Percentiles rank a stretch among this genome's conserved stretches.
These are phyloP conservation scores for Anthoscopus minutus DNA, from an alignment of 2,113 vertebrate genomes.

Conservation along the genomic window DNA sequence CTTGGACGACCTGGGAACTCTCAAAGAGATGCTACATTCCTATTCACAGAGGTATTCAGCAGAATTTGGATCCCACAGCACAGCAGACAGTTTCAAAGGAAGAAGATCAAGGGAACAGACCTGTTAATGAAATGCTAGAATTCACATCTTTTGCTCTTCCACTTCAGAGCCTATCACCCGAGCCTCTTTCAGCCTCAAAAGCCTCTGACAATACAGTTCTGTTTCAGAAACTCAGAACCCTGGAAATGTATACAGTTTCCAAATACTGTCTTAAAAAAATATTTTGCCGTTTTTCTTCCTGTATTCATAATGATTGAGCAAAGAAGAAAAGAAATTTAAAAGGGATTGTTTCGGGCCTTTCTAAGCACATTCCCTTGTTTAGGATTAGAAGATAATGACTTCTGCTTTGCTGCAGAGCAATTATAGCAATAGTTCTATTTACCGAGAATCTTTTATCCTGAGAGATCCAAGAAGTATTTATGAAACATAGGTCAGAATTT, in stretches of 20 bases:
- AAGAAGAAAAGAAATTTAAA: background rate
- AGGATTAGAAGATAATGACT: background rate
- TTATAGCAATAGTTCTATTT: constrained; percentile 9
- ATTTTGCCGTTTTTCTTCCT: background rate
- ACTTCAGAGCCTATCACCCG: background rate
- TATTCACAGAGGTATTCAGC: background rate
- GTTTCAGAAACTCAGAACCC: background rate
- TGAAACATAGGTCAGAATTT: background rate
- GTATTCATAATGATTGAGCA: background rate
- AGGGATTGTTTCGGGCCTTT: background rate
- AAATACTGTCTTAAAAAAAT: background rate
- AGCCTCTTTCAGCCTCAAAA: background rate
- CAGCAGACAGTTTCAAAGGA: background rate
- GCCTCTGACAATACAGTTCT: background rate
- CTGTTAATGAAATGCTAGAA: background rate
- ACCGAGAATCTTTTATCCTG: constrained; percentile 8
- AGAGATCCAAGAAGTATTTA: constrained; percentile 5
- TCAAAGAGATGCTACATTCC: background rate
- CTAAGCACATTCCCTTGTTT: background rate
- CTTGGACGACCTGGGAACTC: background rate
- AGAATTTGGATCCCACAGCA: background rate
- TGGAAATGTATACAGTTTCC: background rate
- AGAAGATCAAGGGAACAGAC: background rate
- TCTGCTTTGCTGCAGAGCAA: background rate
- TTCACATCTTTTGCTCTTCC: background rate